Evolutionary conservation across 1,140 invertebrate species (phyloP).

Genomic region (Drosophila kanapiae): DNA sequence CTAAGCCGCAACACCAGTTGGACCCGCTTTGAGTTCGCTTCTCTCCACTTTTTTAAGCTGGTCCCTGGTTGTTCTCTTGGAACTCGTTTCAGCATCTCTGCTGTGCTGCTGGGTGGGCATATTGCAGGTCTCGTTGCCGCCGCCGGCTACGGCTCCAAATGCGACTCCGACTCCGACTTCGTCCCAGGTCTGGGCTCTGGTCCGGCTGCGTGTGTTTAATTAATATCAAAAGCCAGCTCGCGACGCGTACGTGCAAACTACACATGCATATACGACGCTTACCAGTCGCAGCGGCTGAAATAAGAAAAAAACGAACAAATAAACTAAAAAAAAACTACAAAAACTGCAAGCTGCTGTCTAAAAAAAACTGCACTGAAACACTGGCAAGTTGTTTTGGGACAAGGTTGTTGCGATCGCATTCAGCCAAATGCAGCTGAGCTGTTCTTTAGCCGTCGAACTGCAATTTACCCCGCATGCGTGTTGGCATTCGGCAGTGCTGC

Average conservation of each 20-base stretch:
- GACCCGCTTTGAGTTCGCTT: constrained; percentile 27
- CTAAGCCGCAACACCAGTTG: constrained; percentile 16
- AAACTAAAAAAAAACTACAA: constrained; percentile 9
- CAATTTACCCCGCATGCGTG: constrained; percentile 44
- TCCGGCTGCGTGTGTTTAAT: constrained; percentile 73
- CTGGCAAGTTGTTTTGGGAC: constrained; percentile 79
- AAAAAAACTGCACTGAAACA: constrained; percentile 37
- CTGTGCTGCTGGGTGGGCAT: constrained; percentile 63
- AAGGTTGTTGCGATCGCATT: constrained; percentile 77
- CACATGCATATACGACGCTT: constrained; percentile 24
- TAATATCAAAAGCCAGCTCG: constrained; percentile 72
- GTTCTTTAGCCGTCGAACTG: constrained; percentile 28
- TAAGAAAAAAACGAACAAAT: constrained; percentile 1
- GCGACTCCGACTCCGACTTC: constrained; percentile 21
- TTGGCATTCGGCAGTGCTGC: constrained; percentile 43
- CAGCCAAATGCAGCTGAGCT: constrained; percentile 42
- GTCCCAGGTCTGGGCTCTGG: constrained; percentile 30
- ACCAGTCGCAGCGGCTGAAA: background rate
- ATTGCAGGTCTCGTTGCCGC: constrained; percentile 56
- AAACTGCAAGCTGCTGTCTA: constrained; percentile 12
- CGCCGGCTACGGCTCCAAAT: constrained; percentile 32
- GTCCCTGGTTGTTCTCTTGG: constrained; percentile 42
- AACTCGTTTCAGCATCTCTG: constrained; percentile 62
- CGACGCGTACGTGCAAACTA: constrained; percentile 55
- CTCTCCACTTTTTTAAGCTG: constrained; percentile 19